Evolutionary conservation across 92 coral and sea anemone genomes (phyloP).

Genomic region (Hydrozoanthus gracilis): DNA sequence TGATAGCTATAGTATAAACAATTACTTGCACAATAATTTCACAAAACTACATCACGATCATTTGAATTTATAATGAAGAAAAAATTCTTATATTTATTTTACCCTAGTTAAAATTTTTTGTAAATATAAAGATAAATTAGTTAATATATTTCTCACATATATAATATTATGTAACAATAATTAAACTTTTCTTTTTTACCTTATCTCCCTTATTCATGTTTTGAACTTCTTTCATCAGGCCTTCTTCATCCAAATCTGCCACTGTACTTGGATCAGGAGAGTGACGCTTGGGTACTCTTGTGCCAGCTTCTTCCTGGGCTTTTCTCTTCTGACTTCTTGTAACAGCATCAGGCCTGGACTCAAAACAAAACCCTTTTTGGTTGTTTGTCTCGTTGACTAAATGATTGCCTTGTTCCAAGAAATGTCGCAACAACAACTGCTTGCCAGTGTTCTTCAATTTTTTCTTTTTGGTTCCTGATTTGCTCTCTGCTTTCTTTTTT

Average conservation of each 20-base stretch:
- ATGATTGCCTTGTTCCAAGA: slow-evolving; percentile 37
- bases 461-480: slow-evolving; percentile 25
- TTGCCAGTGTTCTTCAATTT: slow-evolving; percentile 52
- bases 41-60: too few species aligned
- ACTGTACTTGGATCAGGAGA: slow-evolving; percentile 21
- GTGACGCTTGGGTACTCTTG: slow-evolving; percentile 31
- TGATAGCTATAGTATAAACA: too few species aligned
- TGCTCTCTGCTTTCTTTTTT: slow-evolving; percentile 44
- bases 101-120: too few species aligned
- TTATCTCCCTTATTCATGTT: slow-evolving; percentile 47
- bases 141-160: too few species aligned
- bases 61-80: too few species aligned
- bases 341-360: neutral
- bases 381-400: slow-evolving; percentile 30
- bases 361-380: slow-evolving; percentile 29
- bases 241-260: slow-evolving; percentile 20
- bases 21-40: too few species aligned
- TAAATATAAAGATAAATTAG: too few species aligned
- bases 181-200: neutral
- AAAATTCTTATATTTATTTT: too few species aligned
- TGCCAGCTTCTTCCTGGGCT: slow-evolving; percentile 34
- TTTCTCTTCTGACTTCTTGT: neutral
- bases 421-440: slow-evolving; percentile 34
- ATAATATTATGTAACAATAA: too few species aligned
- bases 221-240: slow-evolving; percentile 47